These are phyloP conservation scores for Alviniconcha marisindica DNA, from an alignment of 1,140 invertebrate species.

Conservation along the genomic window DNA sequence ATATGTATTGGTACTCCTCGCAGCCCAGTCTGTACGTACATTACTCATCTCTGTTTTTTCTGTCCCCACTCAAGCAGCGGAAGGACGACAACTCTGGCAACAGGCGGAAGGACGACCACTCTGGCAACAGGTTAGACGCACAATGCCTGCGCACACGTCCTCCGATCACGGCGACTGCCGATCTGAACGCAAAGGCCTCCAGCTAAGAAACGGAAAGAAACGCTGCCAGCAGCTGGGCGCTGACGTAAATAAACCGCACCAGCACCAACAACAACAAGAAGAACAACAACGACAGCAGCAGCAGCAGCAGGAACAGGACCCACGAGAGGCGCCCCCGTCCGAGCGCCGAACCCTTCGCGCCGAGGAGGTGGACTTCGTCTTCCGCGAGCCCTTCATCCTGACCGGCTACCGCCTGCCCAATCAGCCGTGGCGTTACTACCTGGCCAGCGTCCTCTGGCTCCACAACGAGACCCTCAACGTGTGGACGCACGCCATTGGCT, in stretches of 20 bases:
- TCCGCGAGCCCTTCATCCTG: conserved; percentile 68
- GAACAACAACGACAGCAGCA: not conserved
- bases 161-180: no score
- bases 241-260: not conserved
- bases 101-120: no score
- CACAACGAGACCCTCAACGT: conserved; percentile 75
- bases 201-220: not conserved
- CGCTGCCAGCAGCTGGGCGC: not conserved
- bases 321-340: not conserved
- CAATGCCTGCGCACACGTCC: no score
- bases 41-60: no score
- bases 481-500: conserved; percentile 72
- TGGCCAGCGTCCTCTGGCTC: conserved; percentile 68
- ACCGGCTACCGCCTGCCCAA: conserved; percentile 66
- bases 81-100: no score
- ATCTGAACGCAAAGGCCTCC: no score
- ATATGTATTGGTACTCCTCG: no score
- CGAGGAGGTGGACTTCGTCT: conserved; percentile 57
- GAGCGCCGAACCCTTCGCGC: conserved; percentile 37
- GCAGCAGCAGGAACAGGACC: not conserved
- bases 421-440: conserved; percentile 69
- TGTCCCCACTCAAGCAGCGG: no score
- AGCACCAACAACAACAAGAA: no score
- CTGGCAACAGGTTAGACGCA: no score
- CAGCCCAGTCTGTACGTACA: no score